Conservation (phyloP, 2,797 vertebrate species). For the Hapalemur alaotrensis region DNA sequence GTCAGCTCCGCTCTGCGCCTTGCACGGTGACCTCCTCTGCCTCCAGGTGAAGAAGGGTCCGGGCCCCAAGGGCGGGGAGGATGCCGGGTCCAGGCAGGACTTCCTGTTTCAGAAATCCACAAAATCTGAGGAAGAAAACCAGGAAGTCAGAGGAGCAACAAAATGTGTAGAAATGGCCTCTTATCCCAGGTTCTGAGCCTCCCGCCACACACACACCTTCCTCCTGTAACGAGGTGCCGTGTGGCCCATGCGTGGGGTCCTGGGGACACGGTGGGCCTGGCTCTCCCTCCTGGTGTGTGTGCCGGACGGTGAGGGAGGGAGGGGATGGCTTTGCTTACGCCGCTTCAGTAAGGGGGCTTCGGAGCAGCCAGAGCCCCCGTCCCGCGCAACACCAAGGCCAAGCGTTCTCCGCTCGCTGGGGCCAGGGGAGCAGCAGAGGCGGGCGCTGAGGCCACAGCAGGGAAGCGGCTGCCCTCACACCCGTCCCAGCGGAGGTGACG, state of each 20-base stretch:
- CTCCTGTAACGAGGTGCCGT: too few species aligned
- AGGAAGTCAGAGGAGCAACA: neutral
- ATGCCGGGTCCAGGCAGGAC: rapidly evolving
- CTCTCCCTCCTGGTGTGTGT: neutral
- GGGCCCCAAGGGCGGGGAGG: too few species aligned
- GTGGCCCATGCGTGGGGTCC: neutral
- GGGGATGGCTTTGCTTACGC: too few species aligned
- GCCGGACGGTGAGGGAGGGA: rapidly evolving
- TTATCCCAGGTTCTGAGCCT: rapidly evolving
- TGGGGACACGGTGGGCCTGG: too few species aligned
- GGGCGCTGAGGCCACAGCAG: rapidly evolving
- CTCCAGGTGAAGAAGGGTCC: rapidly evolving
- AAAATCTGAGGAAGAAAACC: neutral
- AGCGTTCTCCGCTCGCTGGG: neutral
- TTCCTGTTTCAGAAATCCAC: neutral
- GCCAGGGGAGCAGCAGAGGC: rapidly evolving
- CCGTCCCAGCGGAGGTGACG: rapidly evolving
- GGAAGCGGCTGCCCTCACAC: rapidly evolving
- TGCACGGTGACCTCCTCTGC: neutral
- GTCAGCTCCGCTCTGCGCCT: too few species aligned
- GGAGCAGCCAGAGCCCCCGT: neutral
- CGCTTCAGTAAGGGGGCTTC: neutral
- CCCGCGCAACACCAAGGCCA: neutral
- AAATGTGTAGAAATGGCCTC: neutral
- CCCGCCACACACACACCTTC: rapidly evolving